phyloP scores from a whole-genome alignment of 2,797 vertebrate genomes.

The Uromys caudimaculatus region DNA sequence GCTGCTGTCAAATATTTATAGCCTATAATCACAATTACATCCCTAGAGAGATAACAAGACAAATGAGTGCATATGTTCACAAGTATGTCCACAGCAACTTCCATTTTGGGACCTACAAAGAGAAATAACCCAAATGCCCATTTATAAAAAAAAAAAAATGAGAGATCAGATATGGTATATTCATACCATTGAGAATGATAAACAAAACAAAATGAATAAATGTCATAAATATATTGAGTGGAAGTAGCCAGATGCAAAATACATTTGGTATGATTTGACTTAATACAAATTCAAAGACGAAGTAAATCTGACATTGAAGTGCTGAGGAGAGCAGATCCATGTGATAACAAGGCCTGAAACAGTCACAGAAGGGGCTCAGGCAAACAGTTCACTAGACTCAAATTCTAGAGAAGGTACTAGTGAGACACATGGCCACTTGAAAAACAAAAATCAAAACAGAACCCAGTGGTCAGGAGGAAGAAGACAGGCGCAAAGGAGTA shows the following conservation, averaged over 20 bases:
- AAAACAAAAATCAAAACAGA: neutral
- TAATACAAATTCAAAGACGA: neutral
- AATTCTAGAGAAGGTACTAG: neutral
- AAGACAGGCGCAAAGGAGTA: neutral
- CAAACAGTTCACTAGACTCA: neutral
- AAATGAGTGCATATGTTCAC: neutral
- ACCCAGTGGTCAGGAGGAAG: neutral
- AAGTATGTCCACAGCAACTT: neutral
- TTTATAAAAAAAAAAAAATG: neutral
- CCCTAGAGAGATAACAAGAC: neutral
- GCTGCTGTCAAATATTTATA: neutral
- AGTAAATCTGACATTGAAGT: neutral
- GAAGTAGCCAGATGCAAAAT: neutral
- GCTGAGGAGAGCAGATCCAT: neutral
- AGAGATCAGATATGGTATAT: neutral
- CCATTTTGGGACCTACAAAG: neutral
- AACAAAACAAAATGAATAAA: neutral
- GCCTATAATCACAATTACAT: neutral
- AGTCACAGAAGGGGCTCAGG: neutral
- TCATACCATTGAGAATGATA: neutral
- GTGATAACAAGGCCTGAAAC: neutral
- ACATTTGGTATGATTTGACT: neutral
- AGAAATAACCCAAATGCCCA: neutral
- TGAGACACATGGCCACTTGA: neutral
- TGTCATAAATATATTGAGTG: neutral